A percentile compares a stretch with the other conserved stretches of the same genome.
phyloP scores from a whole-genome alignment of 2,113 vertebrate genomes.

The Ellobius talpinus region DNA sequence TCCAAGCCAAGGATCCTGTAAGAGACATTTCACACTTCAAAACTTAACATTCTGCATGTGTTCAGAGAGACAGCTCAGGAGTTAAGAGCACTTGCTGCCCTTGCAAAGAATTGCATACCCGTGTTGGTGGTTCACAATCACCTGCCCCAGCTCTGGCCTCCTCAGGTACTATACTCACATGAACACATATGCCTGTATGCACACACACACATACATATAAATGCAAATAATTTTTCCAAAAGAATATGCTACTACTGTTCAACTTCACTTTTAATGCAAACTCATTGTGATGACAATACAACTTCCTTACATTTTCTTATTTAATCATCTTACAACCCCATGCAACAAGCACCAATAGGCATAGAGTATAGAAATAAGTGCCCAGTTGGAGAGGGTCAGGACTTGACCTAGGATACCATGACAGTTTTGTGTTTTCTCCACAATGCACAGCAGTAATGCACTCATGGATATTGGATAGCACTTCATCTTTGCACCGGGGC shows the following conservation, averaged over 20 bases:
- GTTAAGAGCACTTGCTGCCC: not conserved
- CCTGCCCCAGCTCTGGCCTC: not conserved
- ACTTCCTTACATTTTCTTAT: not conserved
- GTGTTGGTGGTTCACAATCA: not conserved
- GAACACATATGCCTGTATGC: too few relatives aligned
- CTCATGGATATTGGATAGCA: too few relatives aligned
- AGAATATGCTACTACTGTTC: not conserved
- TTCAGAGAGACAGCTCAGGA: too few relatives aligned
- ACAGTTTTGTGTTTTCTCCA: not conserved
- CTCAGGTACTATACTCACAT: too few relatives aligned
- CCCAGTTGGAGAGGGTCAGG: not conserved
- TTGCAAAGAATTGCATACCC: not conserved
- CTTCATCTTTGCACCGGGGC: not conserved
- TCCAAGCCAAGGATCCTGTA: not conserved
- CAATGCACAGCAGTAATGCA: too few relatives aligned
- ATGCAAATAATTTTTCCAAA: not conserved
- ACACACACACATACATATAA: not conserved
- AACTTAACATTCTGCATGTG: not conserved
- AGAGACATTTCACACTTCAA: not conserved
- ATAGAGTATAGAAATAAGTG: not conserved
- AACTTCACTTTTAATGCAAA: not conserved
- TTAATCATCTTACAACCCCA: not conserved
- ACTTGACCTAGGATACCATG: not conserved
- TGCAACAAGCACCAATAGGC: not conserved
- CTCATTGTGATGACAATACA: too few relatives aligned